These are phyloP conservation scores for Tetramorium parvispinum DNA, from an alignment of 1,140 invertebrate genomes.

Conservation along the genomic window DNA sequence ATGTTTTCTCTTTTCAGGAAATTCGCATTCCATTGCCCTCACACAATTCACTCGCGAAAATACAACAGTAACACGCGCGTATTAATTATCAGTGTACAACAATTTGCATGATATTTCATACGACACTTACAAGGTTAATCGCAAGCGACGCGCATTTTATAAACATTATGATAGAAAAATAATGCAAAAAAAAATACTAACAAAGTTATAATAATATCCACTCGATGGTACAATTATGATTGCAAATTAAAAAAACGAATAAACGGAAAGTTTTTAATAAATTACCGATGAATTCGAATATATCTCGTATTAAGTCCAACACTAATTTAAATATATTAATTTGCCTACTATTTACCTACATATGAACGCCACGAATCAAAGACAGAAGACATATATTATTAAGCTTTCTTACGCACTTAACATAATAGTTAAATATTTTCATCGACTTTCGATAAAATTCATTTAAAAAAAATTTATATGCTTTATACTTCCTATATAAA, in stretches of 20 bases:
- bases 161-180: not conserved
- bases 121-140: not conserved
- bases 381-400: not conserved
- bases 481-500: not conserved
- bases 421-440: not conserved
- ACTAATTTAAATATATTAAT: too few relatives aligned
- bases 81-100: not conserved
- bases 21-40: not conserved
- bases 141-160: not conserved
- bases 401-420: not conserved
- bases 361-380: not conserved
- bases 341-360: too few relatives aligned
- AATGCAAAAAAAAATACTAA: not conserved
- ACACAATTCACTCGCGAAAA: not conserved
- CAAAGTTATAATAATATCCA: not conserved
- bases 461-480: not conserved
- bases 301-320: not conserved
- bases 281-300: not conserved
- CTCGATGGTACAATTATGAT: not conserved
- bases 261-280: not conserved
- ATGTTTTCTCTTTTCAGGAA: too few relatives aligned
- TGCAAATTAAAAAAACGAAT: not conserved
- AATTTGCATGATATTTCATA: not conserved
- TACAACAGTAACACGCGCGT: not conserved
- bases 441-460: not conserved